phyloP scores from a whole-genome alignment of 1,140 invertebrate species.

The Hylyphantes graminicola region DNA sequence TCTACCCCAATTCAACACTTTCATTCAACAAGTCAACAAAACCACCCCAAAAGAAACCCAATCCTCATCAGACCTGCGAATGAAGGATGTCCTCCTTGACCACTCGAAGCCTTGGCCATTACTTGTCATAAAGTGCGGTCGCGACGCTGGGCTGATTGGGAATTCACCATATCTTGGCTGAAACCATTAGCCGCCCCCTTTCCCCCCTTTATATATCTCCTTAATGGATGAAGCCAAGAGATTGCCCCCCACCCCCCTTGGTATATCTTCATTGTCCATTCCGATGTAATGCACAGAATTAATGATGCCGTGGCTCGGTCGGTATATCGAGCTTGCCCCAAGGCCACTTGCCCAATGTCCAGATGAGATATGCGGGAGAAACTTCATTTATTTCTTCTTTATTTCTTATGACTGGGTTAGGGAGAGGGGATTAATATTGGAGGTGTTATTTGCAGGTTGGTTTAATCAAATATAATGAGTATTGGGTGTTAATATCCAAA shows the following conservation, averaged over 20 bases:
- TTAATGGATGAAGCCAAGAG: constrained; percentile 55
- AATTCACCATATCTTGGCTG: constrained; percentile 53
- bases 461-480: neutral
- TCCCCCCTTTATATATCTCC: constrained; percentile 23
- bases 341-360: constrained; percentile 58
- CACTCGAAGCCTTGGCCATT: neutral
- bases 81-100: constrained; percentile 38
- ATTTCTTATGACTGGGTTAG: constrained; percentile 36
- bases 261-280: constrained; percentile 59
- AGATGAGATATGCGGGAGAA: constrained; percentile 54
- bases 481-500: neutral
- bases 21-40: neutral
- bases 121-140: constrained; percentile 58
- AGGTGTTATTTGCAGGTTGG: constrained; percentile 48
- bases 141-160: constrained; percentile 44
- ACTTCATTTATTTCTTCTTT: constrained; percentile 49
- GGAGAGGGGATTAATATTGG: neutral
- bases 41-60: constrained; percentile 1
- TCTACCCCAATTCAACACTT: too few relatives aligned
- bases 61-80: constrained; percentile 19
- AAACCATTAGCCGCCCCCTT: constrained; percentile 46
- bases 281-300: constrained; percentile 61
- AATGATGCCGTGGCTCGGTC: constrained; percentile 45
- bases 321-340: constrained; percentile 22
- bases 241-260: constrained; percentile 11